A percentile compares a stretch with the other conserved stretches of the same genome.
Evolutionary conservation across 2,888 invertebrate genomes (phyloP).

Genomic region (Cetonia aurata): DNA sequence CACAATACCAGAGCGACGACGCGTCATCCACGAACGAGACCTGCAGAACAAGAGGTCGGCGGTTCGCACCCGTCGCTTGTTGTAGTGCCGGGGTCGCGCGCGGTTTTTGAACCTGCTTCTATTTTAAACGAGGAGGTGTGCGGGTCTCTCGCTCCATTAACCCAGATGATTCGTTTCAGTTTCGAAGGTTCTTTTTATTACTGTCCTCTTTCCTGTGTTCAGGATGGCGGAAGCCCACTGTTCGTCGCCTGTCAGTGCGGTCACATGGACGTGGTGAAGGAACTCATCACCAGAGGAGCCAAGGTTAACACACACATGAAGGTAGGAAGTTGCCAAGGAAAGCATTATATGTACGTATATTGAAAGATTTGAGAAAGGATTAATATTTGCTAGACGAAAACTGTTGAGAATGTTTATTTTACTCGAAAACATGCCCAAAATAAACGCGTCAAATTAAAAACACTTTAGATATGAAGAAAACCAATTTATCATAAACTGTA

Average conservation of each 20-base stretch:
- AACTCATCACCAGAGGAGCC: conserved; percentile 85
- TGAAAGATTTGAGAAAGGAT: too few relatives aligned
- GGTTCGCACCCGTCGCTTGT: background rate
- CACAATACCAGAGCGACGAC: conserved; percentile 7
- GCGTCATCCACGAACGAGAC: background rate
- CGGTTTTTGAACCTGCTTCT: conserved; percentile 45
- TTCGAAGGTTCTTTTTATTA: conserved; percentile 46
- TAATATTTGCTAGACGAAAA: too few relatives aligned
- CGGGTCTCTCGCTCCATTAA: conserved; percentile 47
- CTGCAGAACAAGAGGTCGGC: conserved; percentile 3
- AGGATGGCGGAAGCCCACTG: conserved; percentile 96
- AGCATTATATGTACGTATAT: too few relatives aligned
- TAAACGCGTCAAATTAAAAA: too few relatives aligned
- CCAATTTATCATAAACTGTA: too few relatives aligned
- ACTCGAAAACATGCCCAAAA: too few relatives aligned
- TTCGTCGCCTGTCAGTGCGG: conserved; percentile 95
- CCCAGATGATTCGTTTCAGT: conserved; percentile 46
- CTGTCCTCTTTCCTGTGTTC: conserved; percentile 54
- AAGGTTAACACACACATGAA: conserved; percentile 87
- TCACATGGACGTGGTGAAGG: conserved; percentile 88
- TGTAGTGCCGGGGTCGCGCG: conserved; percentile 26
- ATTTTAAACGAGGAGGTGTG: conserved; percentile 36
- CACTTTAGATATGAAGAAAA: too few relatives aligned
- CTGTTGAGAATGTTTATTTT: too few relatives aligned
- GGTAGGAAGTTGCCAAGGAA: conserved; percentile 66